These are phyloP conservation scores for Philereme transversata DNA, from an alignment of 2,888 invertebrate species.

Conservation along the genomic window DNA sequence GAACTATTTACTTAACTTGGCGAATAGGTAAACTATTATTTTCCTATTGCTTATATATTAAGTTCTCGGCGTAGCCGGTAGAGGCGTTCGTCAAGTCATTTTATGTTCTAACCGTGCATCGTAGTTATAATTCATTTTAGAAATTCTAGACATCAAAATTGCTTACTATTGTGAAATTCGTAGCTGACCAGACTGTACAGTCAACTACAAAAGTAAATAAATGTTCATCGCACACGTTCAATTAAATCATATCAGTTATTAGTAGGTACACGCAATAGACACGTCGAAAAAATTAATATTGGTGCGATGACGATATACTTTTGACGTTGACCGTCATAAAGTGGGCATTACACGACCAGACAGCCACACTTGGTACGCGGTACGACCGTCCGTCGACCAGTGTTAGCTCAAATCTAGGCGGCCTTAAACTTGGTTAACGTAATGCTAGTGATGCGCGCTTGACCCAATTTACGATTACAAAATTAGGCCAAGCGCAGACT, in stretches of 20 bases:
- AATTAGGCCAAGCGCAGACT: conserved; percentile 21
- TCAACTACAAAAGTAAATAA: too few species aligned
- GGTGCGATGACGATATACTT: neutral
- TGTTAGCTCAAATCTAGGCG: conserved; percentile 48
- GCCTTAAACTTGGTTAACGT: conserved; percentile 76
- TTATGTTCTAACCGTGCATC: too few species aligned
- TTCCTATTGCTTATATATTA: neutral
- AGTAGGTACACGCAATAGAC: too few species aligned
- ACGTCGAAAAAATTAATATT: neutral
- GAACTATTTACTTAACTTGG: too few species aligned
- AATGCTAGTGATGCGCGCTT: conserved; percentile 42
- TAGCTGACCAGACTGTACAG: too few species aligned
- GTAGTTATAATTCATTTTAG: too few species aligned
- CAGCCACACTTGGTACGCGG: conserved; percentile 37
- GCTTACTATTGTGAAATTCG: too few species aligned
- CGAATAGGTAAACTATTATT: too few species aligned
- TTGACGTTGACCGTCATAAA: neutral
- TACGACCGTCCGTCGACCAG: conserved; percentile 37
- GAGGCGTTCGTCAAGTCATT: conserved; percentile 1
- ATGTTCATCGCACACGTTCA: too few species aligned
- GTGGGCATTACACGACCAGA: conserved; percentile 36
- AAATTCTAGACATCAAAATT: too few species aligned
- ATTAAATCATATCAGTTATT: too few species aligned
- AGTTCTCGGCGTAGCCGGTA: conserved; percentile 8
- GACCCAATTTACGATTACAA: conserved; percentile 30